Evolutionary conservation across 2,797 vertebrate species (phyloP).

Genomic region (Sebastes minor): DNA sequence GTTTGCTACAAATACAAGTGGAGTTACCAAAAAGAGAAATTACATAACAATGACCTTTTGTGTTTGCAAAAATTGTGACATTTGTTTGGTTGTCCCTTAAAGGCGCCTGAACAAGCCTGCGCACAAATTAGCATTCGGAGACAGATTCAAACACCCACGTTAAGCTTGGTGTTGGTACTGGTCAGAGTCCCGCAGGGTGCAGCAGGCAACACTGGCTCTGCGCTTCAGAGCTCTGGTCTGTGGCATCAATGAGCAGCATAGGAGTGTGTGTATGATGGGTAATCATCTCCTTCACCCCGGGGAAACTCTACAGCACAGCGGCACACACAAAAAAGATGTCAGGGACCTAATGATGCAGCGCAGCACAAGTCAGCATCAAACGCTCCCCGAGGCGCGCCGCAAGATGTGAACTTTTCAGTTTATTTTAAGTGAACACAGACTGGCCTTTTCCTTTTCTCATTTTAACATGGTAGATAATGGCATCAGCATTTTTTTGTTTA

Average conservation of each 20-base stretch:
- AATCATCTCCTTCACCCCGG: slow-evolving; percentile 87
- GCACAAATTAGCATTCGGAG: slow-evolving; percentile 1
- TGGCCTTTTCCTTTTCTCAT: background rate
- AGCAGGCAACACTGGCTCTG: slow-evolving; percentile 84
- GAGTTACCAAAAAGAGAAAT: background rate
- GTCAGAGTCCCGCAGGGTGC: slow-evolving; percentile 74
- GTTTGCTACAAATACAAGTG: background rate
- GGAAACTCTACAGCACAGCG: slow-evolving; percentile 82
- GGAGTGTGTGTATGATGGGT: slow-evolving; percentile 84
- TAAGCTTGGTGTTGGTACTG: background rate
- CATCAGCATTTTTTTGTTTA: slow-evolving; percentile 57
- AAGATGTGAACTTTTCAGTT: slow-evolving; percentile 48
- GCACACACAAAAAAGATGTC: slow-evolving; percentile 46
- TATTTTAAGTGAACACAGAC: slow-evolving; percentile 1
- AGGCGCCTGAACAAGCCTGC: background rate
- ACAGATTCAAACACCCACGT: slow-evolving; percentile 7
- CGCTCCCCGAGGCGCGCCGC: slow-evolving; percentile 9
- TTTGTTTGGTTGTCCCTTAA: slow-evolving; percentile 18
- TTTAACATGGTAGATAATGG: background rate
- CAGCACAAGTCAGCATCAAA: slow-evolving; percentile 38
- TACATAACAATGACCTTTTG: slow-evolving; percentile 31
- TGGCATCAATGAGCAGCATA: slow-evolving; percentile 86
- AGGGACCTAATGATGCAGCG: slow-evolving; percentile 54
- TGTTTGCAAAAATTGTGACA: background rate
- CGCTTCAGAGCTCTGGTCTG: slow-evolving; percentile 75